A percentile compares a stretch with the other conserved stretches of the same genome.
Conservation (phyloP, 2,797 vertebrate species). For the Heterohyrax brucei region DNA sequence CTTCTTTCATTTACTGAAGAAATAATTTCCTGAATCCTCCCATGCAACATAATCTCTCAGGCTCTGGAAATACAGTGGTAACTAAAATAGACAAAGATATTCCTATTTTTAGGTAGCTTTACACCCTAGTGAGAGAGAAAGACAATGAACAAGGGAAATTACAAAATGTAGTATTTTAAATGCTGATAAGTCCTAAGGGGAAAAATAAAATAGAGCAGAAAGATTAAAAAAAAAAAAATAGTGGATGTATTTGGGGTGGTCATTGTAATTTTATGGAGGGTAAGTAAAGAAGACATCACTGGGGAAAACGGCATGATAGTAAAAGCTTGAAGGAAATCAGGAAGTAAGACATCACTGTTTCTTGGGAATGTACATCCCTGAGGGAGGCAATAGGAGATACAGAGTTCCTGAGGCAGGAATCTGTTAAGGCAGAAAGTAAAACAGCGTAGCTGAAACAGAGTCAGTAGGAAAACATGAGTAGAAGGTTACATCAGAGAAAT, state of each 20-base stretch:
- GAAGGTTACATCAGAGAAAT: background rate
- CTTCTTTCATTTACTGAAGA: background rate
- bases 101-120: background rate
- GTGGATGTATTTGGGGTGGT: accelerated
- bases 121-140: background rate
- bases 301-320: background rate
- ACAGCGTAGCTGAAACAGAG: background rate
- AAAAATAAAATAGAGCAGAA: background rate
- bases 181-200: background rate
- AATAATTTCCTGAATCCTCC: background rate
- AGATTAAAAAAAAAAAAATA: background rate
- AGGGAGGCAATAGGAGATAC: background rate
- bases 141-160: background rate
- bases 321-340: background rate
- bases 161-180: background rate
- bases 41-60: background rate
- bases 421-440: background rate
- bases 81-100: background rate
- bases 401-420: no score
- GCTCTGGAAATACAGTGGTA: background rate
- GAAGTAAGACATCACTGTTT: background rate
- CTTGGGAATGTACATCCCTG: background rate
- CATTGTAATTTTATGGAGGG: background rate
- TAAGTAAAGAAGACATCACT: background rate
- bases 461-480: background rate